Evolutionary conservation across 30 jellyfish, hydroid and myxozoan species (phyloP).

Genomic region (Chironex yamaguchii): DNA sequence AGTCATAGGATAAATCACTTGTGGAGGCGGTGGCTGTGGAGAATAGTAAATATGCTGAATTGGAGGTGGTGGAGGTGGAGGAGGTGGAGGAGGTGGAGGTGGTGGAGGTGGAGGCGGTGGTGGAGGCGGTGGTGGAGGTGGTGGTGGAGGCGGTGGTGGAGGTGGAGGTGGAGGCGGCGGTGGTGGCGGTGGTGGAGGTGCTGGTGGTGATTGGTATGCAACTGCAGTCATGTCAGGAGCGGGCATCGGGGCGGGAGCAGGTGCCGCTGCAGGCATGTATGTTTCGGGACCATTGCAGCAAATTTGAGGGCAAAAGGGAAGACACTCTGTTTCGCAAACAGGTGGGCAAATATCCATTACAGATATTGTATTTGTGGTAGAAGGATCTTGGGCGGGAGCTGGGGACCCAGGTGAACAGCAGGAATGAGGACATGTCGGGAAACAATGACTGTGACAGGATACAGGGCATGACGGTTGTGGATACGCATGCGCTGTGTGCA

Average conservation of each 20-base stretch:
- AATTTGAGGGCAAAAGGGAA: constrained; percentile 76
- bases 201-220: constrained; percentile 49
- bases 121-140: constrained; percentile 86
- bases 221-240: constrained; percentile 46
- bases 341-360: constrained; percentile 83
- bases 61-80: constrained; percentile 70
- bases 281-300: constrained; percentile 27
- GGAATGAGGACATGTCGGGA: neutral
- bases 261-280: constrained; percentile 22
- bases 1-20: neutral
- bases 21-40: constrained; percentile 3
- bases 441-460: constrained; percentile 22
- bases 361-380: constrained; percentile 60
- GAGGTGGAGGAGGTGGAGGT: constrained; percentile 82
- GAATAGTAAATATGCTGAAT: neutral
- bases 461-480: constrained; percentile 72
- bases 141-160: constrained; percentile 86
- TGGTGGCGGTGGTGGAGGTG: constrained; percentile 80
- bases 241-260: constrained; percentile 40
- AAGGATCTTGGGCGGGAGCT: constrained; percentile 31
- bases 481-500: too few relatives aligned
- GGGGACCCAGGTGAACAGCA: neutral
- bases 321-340: constrained; percentile 56
- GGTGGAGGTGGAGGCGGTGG: constrained; percentile 84
- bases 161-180: constrained; percentile 80